Evolutionary conservation across 2,113 vertebrate genomes (phyloP).

Genomic region (Xiphophorus couchianus): DNA sequence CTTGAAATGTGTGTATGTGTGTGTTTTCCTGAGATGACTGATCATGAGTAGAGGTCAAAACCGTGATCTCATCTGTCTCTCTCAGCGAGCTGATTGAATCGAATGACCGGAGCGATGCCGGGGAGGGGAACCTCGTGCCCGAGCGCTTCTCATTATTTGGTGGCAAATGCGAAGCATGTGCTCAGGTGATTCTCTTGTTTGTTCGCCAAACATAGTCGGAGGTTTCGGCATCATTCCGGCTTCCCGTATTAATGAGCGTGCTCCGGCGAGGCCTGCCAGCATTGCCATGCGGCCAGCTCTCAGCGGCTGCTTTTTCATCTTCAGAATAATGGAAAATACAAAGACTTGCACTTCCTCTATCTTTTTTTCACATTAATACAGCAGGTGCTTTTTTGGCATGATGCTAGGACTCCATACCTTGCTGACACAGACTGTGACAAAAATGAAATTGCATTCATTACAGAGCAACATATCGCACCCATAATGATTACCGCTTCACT

Average conservation of each 20-base stretch:
- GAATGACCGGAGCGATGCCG: slow-evolving; percentile 46
- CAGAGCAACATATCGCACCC: slow-evolving; percentile 27
- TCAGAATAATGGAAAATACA: slow-evolving; percentile 43
- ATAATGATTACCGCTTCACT: slow-evolving; percentile 33
- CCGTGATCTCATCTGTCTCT: slow-evolving; percentile 72
- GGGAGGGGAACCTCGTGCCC: slow-evolving; percentile 7
- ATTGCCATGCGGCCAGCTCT: slow-evolving; percentile 34
- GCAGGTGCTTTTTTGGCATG: slow-evolving; percentile 33
- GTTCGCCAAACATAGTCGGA: slow-evolving; percentile 44
- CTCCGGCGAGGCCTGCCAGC: slow-evolving; percentile 32
- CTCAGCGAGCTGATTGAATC: slow-evolving; percentile 67
- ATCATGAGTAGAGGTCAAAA: slow-evolving; percentile 73
- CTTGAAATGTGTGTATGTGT: slow-evolving; percentile 38
- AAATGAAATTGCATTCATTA: slow-evolving; percentile 55
- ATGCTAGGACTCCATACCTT: slow-evolving; percentile 4
- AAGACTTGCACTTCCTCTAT: slow-evolving; percentile 15
- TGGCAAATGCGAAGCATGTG: slow-evolving; percentile 46
- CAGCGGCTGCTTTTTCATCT: slow-evolving; percentile 48
- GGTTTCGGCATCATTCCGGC: slow-evolving; percentile 37
- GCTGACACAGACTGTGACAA: slow-evolving; percentile 46
- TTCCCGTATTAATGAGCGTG: slow-evolving; percentile 56
- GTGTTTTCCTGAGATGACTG: slow-evolving; percentile 44
- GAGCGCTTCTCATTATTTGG: slow-evolving; percentile 28
- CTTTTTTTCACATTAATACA: slow-evolving; percentile 33
- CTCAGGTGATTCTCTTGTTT: slow-evolving; percentile 47